Conservation (phyloP, 2,113 vertebrate genomes). For the Forbesichthys agassizii region DNA sequence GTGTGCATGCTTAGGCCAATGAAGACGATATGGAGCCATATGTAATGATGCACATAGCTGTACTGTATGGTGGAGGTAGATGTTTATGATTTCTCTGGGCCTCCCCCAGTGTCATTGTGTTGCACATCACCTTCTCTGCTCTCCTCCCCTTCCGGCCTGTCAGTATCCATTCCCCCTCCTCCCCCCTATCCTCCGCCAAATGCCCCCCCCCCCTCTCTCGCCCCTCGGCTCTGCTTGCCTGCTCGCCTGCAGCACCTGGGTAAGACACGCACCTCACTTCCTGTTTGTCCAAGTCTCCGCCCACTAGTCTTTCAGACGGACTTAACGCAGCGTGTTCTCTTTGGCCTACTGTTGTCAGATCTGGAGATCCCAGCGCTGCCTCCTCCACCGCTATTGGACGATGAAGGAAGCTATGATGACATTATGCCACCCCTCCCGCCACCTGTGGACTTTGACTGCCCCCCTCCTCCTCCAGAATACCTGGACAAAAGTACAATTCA, state of each 20-base stretch:
- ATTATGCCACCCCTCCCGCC: conserved; percentile 66
- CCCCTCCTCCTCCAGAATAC: conserved; percentile 44
- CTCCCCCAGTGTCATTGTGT: conserved; percentile 41
- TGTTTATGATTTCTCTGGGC: neutral
- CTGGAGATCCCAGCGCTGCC: conserved; percentile 66
- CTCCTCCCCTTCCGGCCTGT: neutral
- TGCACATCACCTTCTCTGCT: conserved; percentile 15
- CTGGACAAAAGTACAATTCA: conserved; percentile 70
- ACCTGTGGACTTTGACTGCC: conserved; percentile 60
- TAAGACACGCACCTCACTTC: conserved; percentile 36
- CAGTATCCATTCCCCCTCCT: neutral
- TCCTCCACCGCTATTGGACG: conserved; percentile 48
- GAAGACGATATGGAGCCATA: neutral
- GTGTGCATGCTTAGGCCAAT: neutral
- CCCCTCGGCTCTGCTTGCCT: conserved; percentile 52
- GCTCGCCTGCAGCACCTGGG: conserved; percentile 65
- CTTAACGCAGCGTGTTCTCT: neutral
- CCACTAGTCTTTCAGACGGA: neutral
- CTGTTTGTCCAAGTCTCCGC: conserved; percentile 4
- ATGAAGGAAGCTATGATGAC: conserved; percentile 43
- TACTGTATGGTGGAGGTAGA: too few relatives aligned
- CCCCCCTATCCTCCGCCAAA: neutral
- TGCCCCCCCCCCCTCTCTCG: neutral
- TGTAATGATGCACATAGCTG: neutral
- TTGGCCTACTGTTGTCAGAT: conserved; percentile 42